A percentile compares a stretch with the other conserved stretches of the same genome.
phyloP scores from a whole-genome alignment of 2,888 invertebrate species.

The Nebria salina region DNA sequence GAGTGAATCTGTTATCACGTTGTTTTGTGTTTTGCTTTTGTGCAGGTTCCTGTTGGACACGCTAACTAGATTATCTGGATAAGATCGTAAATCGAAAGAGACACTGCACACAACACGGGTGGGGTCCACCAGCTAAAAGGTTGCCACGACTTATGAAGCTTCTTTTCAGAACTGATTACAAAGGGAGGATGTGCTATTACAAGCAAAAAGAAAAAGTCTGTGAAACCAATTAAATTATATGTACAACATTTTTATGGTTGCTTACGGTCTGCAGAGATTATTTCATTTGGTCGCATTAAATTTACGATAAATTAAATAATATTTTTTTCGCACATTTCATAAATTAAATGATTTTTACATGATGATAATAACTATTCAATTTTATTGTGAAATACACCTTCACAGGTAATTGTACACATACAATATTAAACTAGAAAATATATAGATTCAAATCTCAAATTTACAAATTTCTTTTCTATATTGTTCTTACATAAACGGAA shows the following conservation, averaged over 20 bases:
- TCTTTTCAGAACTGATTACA: constrained; percentile 35
- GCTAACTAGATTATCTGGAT: constrained; percentile 40
- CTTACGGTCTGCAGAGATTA: too few relatives aligned
- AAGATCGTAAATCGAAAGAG: constrained; percentile 24
- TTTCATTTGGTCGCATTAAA: not conserved
- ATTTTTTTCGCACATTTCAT: too few relatives aligned
- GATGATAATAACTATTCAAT: too few relatives aligned
- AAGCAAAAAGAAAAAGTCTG: not conserved
- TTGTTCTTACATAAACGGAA: too few relatives aligned
- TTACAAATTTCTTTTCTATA: too few relatives aligned
- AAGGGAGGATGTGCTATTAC: constrained; percentile 9
- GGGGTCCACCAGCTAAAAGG: constrained; percentile 27
- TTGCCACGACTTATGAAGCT: constrained; percentile 42
- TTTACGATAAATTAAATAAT: not conserved
- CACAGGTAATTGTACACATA: too few relatives aligned
- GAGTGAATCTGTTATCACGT: too few relatives aligned
- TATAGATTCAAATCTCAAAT: too few relatives aligned
- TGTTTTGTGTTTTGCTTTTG: too few relatives aligned
- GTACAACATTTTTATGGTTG: not conserved
- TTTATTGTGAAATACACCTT: too few relatives aligned
- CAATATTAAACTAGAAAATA: too few relatives aligned
- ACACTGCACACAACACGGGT: not conserved
- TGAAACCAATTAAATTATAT: not conserved
- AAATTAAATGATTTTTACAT: too few relatives aligned
- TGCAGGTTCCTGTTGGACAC: constrained; percentile 18